phyloP scores from a whole-genome alignment of 2,797 vertebrate species.

The Salarias fasciatus region DNA sequence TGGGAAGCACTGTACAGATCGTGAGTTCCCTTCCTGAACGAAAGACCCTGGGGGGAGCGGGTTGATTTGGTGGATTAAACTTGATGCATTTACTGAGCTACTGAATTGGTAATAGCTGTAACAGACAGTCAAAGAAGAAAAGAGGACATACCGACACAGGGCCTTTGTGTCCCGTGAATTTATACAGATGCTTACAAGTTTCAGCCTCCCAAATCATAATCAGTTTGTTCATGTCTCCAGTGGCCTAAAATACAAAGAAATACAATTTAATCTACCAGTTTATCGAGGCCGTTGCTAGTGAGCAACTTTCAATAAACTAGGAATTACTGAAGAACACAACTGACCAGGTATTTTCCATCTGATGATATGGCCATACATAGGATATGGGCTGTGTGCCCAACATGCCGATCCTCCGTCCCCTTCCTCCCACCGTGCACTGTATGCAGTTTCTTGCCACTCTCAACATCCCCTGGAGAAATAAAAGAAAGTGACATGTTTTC shows the following conservation, averaged over 20 bases:
- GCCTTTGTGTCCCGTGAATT: constrained; percentile 91
- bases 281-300: too few species aligned
- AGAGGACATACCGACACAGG: constrained; percentile 89
- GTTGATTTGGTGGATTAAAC: not conserved
- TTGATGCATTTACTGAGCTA: not conserved
- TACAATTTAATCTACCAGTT: too few species aligned
- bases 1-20: constrained; percentile 95
- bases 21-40: constrained; percentile 92
- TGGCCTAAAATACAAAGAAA: constrained; percentile 81
- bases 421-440: constrained; percentile 89
- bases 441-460: constrained; percentile 88
- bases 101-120: not conserved
- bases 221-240: constrained; percentile 92
- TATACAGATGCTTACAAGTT: constrained; percentile 89
- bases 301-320: not conserved
- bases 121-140: not conserved
- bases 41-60: constrained; percentile 84
- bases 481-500: not conserved
- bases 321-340: constrained; percentile 15
- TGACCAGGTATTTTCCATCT: constrained; percentile 94
- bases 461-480: constrained; percentile 87
- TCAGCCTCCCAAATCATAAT: constrained; percentile 95
- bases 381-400: constrained; percentile 88
- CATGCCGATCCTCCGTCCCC: constrained; percentile 82
- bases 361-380: constrained; percentile 95